Conservation (phyloP, 2,888 invertebrate genomes). For the Drosophila cyrtoloma region DNA sequence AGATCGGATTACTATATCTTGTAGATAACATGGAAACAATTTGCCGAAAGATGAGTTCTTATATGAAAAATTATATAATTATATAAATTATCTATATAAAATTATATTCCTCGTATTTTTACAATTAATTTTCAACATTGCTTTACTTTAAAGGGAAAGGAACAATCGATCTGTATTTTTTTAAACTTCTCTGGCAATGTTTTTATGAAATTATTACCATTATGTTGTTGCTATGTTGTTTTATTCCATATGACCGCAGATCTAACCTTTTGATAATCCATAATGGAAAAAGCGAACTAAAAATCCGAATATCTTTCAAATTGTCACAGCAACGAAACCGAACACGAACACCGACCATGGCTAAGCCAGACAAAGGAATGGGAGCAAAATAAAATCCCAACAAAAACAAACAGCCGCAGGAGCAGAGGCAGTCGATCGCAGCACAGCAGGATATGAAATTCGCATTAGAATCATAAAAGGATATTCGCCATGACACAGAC, state of each 20-base stretch:
- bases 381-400: slow-evolving; percentile 1
- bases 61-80: neutral
- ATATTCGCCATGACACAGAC: slow-evolving; percentile 49
- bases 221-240: neutral
- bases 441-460: slow-evolving; percentile 62
- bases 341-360: slow-evolving; percentile 14
- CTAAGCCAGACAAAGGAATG: slow-evolving; percentile 22
- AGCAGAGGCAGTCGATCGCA: slow-evolving; percentile 35
- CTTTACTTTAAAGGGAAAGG: neutral
- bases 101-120: neutral
- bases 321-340: slow-evolving; percentile 8
- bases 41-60: neutral
- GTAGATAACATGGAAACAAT: neutral
- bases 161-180: neutral
- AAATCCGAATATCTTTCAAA: slow-evolving; percentile 11
- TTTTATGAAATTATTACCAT: neutral
- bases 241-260: neutral
- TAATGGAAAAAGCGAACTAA: slow-evolving; percentile 30
- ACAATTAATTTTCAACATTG: rapidly evolving
- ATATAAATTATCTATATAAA: no score
- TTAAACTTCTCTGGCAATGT: neutral
- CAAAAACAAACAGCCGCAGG: slow-evolving; percentile 34
- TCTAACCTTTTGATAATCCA: slow-evolving; percentile 49
- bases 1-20: neutral
- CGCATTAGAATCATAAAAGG: slow-evolving; percentile 72